These are phyloP conservation scores for Leucoma salicis DNA, from an alignment of 2,888 invertebrate genomes.

Conservation along the genomic window DNA sequence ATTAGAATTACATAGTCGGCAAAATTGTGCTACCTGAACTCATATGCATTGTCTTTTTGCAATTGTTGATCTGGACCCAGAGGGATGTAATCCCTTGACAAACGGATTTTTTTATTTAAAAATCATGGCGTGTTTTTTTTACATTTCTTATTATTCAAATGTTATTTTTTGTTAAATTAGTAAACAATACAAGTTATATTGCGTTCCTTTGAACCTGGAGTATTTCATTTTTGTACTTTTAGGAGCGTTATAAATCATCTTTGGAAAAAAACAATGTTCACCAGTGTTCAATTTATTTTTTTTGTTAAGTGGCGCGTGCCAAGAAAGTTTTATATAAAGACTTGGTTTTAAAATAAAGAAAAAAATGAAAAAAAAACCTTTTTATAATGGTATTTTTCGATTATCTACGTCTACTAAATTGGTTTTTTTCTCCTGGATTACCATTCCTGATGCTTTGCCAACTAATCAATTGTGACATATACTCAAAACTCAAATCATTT, in stretches of 20 bases:
- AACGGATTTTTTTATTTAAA: constrained; percentile 67
- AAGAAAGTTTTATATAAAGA: no score
- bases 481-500: no score
- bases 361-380: no score
- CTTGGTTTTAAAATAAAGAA: no score
- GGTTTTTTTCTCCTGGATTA: no score
- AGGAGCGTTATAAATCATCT: constrained; percentile 42
- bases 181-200: constrained; percentile 47
- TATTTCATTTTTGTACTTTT: constrained; percentile 38
- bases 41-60: constrained; percentile 59
- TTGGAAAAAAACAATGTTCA: constrained; percentile 36
- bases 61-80: constrained; percentile 58
- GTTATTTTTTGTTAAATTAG: constrained; percentile 39
- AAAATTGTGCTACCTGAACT: constrained; percentile 70
- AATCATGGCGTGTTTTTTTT: constrained; percentile 66
- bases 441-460: no score
- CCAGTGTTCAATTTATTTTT: no score
- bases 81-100: constrained; percentile 67
- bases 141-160: constrained; percentile 43
- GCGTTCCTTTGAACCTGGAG: constrained; percentile 34
- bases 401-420: no score
- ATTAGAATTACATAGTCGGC: constrained; percentile 36
- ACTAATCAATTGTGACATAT: no score
- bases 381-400: no score
- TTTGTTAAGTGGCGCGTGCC: constrained; percentile 41